Evolutionary conservation across 2,888 invertebrate genomes (phyloP).

Genomic region (Stictocephala bisonia): DNA sequence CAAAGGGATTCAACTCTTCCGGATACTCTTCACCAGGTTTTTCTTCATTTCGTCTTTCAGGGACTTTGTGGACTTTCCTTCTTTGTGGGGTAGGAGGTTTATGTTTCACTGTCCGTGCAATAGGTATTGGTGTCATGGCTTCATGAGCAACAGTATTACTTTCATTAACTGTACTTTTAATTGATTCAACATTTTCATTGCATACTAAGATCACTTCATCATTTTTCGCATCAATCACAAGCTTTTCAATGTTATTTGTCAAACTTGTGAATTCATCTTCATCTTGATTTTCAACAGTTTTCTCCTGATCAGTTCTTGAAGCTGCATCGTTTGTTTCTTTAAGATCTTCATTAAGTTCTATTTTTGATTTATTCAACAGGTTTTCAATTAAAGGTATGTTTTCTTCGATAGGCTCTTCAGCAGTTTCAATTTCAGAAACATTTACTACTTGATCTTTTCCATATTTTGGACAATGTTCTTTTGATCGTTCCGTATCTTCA

Average conservation of each 20-base stretch:
- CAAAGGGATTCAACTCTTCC: slow-evolving; percentile 86
- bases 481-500: not conserved
- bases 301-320: too few species aligned
- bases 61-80: not conserved
- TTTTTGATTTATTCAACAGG: not conserved
- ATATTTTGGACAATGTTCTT: not conserved
- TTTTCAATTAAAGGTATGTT: not conserved
- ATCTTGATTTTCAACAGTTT: too few species aligned
- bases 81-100: slow-evolving; percentile 18
- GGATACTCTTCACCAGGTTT: slow-evolving; percentile 70
- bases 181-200: not conserved
- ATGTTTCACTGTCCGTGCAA: slow-evolving; percentile 41
- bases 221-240: slow-evolving; percentile 29
- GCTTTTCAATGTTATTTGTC: slow-evolving; percentile 40
- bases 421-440: slow-evolving; percentile 13
- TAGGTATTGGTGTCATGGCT: not conserved
- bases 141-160: not conserved
- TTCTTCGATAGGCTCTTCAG: too few species aligned
- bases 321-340: slow-evolving; percentile 60
- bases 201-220: slow-evolving; percentile 8
- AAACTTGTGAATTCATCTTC: slow-evolving; percentile 46
- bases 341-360: slow-evolving; percentile 49
- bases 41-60: not conserved
- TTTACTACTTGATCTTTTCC: too few species aligned
- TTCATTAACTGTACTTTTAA: not conserved